Evolutionary conservation across 2,797 vertebrate species (phyloP).

Genomic region (Cryptoblepharus egeriae): DNA sequence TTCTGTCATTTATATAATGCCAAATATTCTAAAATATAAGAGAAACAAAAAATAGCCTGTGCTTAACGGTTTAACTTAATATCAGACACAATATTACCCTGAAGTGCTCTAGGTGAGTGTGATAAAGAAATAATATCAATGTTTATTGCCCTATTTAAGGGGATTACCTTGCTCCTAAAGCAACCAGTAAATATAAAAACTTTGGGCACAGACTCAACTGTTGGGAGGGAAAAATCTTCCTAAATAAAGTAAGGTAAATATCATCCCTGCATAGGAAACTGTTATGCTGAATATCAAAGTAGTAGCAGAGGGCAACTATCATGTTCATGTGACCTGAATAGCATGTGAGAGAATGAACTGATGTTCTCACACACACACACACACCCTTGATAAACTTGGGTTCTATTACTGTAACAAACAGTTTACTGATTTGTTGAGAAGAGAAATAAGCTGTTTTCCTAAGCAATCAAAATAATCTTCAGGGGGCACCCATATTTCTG

Average conservation of each 20-base stretch:
- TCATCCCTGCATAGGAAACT: neutral
- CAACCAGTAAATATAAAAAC: neutral
- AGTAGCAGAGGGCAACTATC: neutral
- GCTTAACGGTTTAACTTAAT: too few relatives aligned
- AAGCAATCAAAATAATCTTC: neutral
- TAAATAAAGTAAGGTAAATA: neutral
- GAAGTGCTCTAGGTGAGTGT: neutral
- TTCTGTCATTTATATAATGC: too few relatives aligned
- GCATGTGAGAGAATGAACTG: neutral
- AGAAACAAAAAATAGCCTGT: too few relatives aligned
- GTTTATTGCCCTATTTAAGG: constrained; percentile 32
- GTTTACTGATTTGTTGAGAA: neutral
- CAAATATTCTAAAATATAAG: too few relatives aligned
- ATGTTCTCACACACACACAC: too few relatives aligned
- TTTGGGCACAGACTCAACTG: neutral
- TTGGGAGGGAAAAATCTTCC: neutral
- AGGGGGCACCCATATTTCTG: neutral
- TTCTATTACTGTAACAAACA: neutral
- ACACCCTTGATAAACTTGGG: neutral
- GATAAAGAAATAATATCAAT: constrained; percentile 16
- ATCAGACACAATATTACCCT: neutral
- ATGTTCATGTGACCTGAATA: neutral
- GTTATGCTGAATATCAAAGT: neutral
- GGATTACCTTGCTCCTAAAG: neutral
- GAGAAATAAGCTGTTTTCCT: neutral